Base-by-base conservation (phyloP, 2,888 invertebrate genomes). In the Campoplex capitator region DNA sequence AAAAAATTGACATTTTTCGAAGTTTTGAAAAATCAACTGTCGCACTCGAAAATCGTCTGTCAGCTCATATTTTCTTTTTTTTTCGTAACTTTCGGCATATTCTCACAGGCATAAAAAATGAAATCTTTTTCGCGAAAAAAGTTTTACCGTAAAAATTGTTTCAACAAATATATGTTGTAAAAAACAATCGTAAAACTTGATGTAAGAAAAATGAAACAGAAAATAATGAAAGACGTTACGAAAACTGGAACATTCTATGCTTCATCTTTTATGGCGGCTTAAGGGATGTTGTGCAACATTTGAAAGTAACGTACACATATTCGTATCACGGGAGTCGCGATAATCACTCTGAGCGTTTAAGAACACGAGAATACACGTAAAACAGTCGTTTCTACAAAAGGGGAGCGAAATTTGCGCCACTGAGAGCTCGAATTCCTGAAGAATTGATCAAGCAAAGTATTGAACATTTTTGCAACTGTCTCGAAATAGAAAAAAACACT, bases 231-330 rank as follows among this genome's bases (percentile, higher is more conserved):
- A n/a, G 18, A 11, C 67, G n/a, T 48, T 2, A 18, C 45, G 42
- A 23, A 3, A 58, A 71, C 58, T 58, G 42, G 54, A 32, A 42
- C 35, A 42, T 56, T 78, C 16, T 48, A 71, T 56, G 35, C 58
- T 38, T 8, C 54, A 9, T 48, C 35, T 18, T 73, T 67, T 62
- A 28, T 32, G 28, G 16, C 73, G 51, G 75, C 67, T 83, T 80
- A 58, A 73, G 65, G 79, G 32, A 42, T 11, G 48, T 86, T 86
- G 80, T 58, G 83, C 86, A 83, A 86, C 51, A 73, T 86, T 86
- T 71, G 86, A 86, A 86, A 86, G 86, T 86, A 75, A 65, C 67
- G 45, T 23, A 23, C 23, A 73, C 67, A 78, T 77, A 86, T 83
- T 80, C 51, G 67, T 68, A 86, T 32, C 65, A 56, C 82, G 18